These are phyloP conservation scores for Allygus modestus DNA, from an alignment of 2,888 invertebrate genomes.

Conservation along the genomic window DNA sequence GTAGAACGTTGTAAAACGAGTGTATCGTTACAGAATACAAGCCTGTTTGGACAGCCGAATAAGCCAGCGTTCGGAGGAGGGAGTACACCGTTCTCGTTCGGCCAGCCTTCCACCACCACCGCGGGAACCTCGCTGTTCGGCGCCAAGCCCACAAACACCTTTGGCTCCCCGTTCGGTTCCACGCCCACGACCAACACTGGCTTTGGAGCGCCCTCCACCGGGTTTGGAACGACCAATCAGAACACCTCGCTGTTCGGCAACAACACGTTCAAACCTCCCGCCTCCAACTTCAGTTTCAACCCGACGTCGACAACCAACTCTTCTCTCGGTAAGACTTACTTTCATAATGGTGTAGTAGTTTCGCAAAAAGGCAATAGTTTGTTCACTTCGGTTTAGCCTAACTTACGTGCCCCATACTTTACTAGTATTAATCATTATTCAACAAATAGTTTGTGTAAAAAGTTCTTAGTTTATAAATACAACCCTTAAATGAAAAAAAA, in stretches of 20 bases:
- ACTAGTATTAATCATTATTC: no score
- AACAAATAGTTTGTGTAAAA: no score
- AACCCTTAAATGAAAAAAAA: no score
- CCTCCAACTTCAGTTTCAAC: slow-evolving; percentile 72
- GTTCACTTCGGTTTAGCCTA: background rate
- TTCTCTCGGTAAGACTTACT: slow-evolving; percentile 67
- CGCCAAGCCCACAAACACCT: slow-evolving; percentile 76
- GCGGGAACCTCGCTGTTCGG: slow-evolving; percentile 74
- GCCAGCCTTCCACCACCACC: slow-evolving; percentile 70
- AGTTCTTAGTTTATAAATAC: no score
- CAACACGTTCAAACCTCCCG: slow-evolving; percentile 71
- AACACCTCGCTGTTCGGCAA: slow-evolving; percentile 71
- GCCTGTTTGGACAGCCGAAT: slow-evolving; percentile 75
- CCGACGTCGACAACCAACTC: slow-evolving; percentile 71
- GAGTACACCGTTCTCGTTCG: slow-evolving; percentile 68
- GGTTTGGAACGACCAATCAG: slow-evolving; percentile 67
- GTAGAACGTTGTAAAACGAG: no score
- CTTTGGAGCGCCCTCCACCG: slow-evolving; percentile 70
- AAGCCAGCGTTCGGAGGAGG: slow-evolving; percentile 74
- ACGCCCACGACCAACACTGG: slow-evolving; percentile 70
- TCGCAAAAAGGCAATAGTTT: no score
- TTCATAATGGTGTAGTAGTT: background rate
- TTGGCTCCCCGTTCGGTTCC: slow-evolving; percentile 75
- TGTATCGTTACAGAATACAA: slow-evolving; percentile 72
- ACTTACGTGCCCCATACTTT: background rate